Base-by-base conservation (phyloP, 2,797 vertebrate species). In the Uromys caudimaculatus region DNA sequence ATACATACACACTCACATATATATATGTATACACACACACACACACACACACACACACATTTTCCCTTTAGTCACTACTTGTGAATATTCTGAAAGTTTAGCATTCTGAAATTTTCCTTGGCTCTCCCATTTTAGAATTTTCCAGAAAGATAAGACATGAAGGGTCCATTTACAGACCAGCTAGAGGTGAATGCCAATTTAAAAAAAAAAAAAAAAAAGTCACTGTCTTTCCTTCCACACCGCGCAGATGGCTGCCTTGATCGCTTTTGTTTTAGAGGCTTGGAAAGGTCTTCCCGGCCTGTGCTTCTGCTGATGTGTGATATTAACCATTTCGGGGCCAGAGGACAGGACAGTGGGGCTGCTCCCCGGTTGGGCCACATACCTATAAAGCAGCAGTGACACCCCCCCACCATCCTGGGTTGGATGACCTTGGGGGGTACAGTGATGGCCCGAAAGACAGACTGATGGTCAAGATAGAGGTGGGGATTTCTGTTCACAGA, bases 241-340 rank as follows among this genome's bases (percentile, higher is more conserved):
- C 64, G 54, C 3, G 0, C 19, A 35, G 44, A 27, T 21, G 35
- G 54, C 60, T 75, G 35, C 94, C 52, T 50, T 13, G 56, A 76
- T 76, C 23, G 0, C 4, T 69, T 54, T 41, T 23, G 27, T 32
- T 81, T 86, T 76, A 86, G 75, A 81, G 89, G 21, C 62, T 52
- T 17, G 41, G 92, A 47, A 84, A 84, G 82, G 52, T 90, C 52
- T 90, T 7, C 19, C 19, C 17, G 41, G 7, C 1, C 62, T 12
- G 47, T 38, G 0, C 77, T 50, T 64, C 58, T 60, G 47, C 38
- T 29, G 60, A 52, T 8, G 6, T 19, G 54, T 24, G 14, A 54
- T 16, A 8, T 95, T 91, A 96, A 91, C 91, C 69, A 41, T 97
- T 97, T 96, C 69, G 92, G 97, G 97, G 95, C 67, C 54, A 96